phyloP scores from a whole-genome alignment of 2,888 invertebrate species.

The Ennomos fuscantarius region DNA sequence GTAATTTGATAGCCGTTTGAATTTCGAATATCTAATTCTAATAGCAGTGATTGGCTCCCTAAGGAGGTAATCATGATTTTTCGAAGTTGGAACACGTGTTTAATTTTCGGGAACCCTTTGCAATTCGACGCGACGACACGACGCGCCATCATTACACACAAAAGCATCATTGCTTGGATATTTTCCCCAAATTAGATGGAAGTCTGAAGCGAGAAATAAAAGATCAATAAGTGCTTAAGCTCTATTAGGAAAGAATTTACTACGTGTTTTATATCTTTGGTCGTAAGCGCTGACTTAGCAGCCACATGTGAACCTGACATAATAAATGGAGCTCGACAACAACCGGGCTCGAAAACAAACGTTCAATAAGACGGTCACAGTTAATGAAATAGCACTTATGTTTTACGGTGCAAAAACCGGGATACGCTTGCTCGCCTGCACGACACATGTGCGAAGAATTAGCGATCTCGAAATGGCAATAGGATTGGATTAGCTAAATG shows the following conservation, averaged over 20 bases:
- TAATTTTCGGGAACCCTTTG: slow-evolving; percentile 73
- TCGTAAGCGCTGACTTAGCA: slow-evolving; percentile 39
- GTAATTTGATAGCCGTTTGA: slow-evolving; percentile 78
- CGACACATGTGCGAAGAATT: slow-evolving; percentile 70
- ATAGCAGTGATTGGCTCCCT: slow-evolving; percentile 82
- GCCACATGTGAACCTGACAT: slow-evolving; percentile 53
- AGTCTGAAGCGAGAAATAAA: slow-evolving; percentile 19
- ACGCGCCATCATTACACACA: slow-evolving; percentile 49
- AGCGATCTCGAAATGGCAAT: no score
- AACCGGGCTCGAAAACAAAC: slow-evolving; percentile 48
- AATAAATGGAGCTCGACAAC: slow-evolving; percentile 51
- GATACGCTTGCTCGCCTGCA: slow-evolving; percentile 36
- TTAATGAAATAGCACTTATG: slow-evolving; percentile 80
- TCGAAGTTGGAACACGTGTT: slow-evolving; percentile 81
- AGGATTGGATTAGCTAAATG: no score
- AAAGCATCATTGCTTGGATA: slow-evolving; percentile 46
- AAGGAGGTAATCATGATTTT: slow-evolving; percentile 83
- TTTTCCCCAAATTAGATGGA: slow-evolving; percentile 43
- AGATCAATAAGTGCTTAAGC: slow-evolving; percentile 21
- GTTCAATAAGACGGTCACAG: slow-evolving; percentile 61
- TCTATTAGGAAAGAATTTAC: slow-evolving; percentile 25
- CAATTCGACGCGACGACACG: slow-evolving; percentile 63
- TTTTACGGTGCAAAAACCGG: slow-evolving; percentile 74
- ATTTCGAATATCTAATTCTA: slow-evolving; percentile 82
- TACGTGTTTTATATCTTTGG: slow-evolving; percentile 25